Conservation (phyloP, 2,113 vertebrate genomes). For the Zapornia atra region DNA sequence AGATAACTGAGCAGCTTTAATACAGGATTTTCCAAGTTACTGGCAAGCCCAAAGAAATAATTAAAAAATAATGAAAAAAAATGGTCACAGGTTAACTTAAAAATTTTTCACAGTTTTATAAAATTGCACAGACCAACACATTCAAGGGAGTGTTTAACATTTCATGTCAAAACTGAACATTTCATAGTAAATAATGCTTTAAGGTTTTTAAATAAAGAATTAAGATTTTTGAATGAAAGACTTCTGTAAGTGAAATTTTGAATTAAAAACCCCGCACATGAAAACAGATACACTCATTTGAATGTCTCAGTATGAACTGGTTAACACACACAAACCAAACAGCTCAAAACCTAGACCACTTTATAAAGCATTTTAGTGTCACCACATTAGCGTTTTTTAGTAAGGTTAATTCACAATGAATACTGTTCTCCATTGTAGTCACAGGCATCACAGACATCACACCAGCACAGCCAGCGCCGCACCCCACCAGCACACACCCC, state of each 20-base stretch:
- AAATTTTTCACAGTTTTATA: not conserved
- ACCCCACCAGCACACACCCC: too few species aligned
- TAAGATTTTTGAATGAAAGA: not conserved
- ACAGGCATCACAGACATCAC: not conserved
- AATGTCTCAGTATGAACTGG: not conserved
- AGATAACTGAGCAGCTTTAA: not conserved
- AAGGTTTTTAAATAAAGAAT: not conserved
- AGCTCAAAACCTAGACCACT: not conserved
- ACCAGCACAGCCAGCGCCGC: accelerated
- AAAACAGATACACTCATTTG: not conserved
- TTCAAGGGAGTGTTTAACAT: not conserved
- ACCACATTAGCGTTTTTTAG: not conserved
- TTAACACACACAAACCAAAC: not conserved
- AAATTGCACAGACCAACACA: not conserved
- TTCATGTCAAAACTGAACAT: not conserved
- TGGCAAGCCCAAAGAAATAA: not conserved
- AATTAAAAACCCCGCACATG: not conserved
- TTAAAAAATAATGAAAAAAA: not conserved
- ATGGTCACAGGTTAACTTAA: not conserved
- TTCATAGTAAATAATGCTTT: not conserved
- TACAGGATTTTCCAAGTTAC: not conserved
- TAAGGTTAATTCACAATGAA: not conserved
- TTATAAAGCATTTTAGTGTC: not conserved
- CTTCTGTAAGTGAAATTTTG: not conserved
- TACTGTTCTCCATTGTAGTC: not conserved